Conservation (phyloP, 1,140 invertebrate species). For the Macrostomum lignano region DNA sequence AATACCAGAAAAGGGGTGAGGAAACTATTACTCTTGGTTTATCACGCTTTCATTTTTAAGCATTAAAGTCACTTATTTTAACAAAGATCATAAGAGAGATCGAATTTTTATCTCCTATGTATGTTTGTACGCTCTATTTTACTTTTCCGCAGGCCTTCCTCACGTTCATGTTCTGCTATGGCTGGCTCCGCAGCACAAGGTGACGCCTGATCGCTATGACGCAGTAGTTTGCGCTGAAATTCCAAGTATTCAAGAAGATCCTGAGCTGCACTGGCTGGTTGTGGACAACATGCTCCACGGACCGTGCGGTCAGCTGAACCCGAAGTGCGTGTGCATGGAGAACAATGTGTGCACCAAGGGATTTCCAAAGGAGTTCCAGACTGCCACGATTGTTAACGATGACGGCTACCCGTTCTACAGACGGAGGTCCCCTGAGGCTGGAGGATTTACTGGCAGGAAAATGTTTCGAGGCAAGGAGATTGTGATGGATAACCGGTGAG, state of each 20-base stretch:
- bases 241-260: slow-evolving; percentile 4
- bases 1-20: too few relatives aligned
- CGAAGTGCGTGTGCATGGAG: slow-evolving; percentile 11
- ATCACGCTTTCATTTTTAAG: too few relatives aligned
- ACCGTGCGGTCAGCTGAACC: slow-evolving; percentile 10
- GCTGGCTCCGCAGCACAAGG: slow-evolving; percentile 15
- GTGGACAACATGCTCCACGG: slow-evolving; percentile 10
- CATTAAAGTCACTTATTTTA: too few relatives aligned
- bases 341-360: slow-evolving; percentile 10
- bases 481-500: too few relatives aligned
- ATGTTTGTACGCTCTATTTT: too few relatives aligned
- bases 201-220: slow-evolving; percentile 7
- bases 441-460: too few relatives aligned
- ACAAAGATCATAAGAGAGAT: too few relatives aligned
- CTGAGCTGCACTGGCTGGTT: slow-evolving; percentile 7
- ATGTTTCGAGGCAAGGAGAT: too few relatives aligned
- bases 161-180: slow-evolving; percentile 31
- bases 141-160: too few relatives aligned
- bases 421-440: too few relatives aligned
- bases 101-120: too few relatives aligned
- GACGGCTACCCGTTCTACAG: slow-evolving; percentile 9
- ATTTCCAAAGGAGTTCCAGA: slow-evolving; percentile 9
- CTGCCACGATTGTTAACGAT: slow-evolving; percentile 2
- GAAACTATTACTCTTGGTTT: too few relatives aligned
- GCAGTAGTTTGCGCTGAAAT: slow-evolving; percentile 8